Evolutionary conservation across 1,140 invertebrate genomes (phyloP).

Genomic region (Drosophila asahinai): DNA sequence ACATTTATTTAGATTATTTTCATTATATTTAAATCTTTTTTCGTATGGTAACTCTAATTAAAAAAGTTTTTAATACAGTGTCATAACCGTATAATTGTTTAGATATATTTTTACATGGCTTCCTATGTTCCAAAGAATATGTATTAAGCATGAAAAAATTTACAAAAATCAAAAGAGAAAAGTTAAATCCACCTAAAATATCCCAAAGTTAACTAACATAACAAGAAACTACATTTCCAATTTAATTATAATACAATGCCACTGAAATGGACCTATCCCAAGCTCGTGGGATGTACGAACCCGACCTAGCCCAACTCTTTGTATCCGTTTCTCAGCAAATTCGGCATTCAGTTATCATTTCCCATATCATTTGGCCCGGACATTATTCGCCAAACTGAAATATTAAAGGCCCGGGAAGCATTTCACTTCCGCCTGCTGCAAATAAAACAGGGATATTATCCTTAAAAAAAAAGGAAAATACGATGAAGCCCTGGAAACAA

Average conservation of each 20-base stretch:
- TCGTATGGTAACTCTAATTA: too few relatives aligned
- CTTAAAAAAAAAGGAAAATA: conserved; percentile 16
- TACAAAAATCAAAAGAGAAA: neutral
- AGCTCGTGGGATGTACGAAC: neutral
- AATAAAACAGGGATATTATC: conserved; percentile 32
- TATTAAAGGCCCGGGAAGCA: conserved; percentile 44
- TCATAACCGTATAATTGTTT: too few relatives aligned
- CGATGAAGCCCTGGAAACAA: neutral
- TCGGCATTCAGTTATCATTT: conserved; percentile 20
- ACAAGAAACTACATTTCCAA: neutral
- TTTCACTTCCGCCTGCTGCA: conserved; percentile 61
- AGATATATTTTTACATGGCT: too few relatives aligned
- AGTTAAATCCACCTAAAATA: neutral
- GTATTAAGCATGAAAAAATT: neutral
- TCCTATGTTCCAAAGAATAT: neutral
- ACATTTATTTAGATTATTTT: too few relatives aligned
- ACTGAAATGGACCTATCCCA: neutral
- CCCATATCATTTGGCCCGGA: conserved; percentile 22
- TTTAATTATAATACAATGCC: neutral
- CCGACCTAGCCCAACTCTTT: conserved; percentile 9
- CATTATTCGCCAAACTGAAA: conserved; percentile 46
- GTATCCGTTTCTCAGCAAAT: neutral
- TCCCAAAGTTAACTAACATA: neutral
- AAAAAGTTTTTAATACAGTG: too few relatives aligned
- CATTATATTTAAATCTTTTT: too few relatives aligned